These are phyloP conservation scores for Masnerella sp. DNA, from an alignment of 2,888 invertebrate genomes.

Conservation along the genomic window DNA sequence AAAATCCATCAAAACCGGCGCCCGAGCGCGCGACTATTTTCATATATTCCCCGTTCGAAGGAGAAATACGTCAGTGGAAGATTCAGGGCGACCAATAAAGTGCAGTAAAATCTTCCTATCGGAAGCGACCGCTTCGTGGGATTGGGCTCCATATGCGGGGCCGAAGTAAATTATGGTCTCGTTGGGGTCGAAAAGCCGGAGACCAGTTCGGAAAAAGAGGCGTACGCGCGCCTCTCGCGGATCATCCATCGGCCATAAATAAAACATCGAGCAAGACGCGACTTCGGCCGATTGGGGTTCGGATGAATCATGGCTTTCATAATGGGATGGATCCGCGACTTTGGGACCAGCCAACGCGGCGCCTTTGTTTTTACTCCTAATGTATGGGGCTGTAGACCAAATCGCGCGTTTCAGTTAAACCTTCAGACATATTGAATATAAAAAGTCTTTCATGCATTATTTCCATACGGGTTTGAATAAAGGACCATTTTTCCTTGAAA, in stretches of 20 bases:
- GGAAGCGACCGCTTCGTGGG: conserved; percentile 22
- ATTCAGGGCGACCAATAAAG: conserved; percentile 57
- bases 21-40: conserved; percentile 45
- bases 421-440: no score
- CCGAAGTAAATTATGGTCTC: conserved; percentile 57
- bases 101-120: conserved; percentile 47
- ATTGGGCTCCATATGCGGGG: conserved; percentile 38
- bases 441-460: no score
- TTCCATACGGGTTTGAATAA: no score
- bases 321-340: conserved; percentile 51
- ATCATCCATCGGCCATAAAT: conserved; percentile 59
- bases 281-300: conserved; percentile 42
- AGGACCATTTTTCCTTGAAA: no score
- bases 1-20: conserved; percentile 48
- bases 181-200: conserved; percentile 57
- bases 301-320: conserved; percentile 52
- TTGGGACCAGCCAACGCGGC: no score
- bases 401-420: no score
- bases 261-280: conserved; percentile 52
- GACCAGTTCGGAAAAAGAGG: conserved; percentile 32
- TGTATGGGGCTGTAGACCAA: no score
- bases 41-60: conserved; percentile 49
- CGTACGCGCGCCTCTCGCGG: conserved; percentile 57
- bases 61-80: conserved; percentile 52
- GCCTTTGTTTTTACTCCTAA: no score